Conservation (phyloP, 2,113 vertebrate genomes). For the Aegithalos caudatus region DNA sequence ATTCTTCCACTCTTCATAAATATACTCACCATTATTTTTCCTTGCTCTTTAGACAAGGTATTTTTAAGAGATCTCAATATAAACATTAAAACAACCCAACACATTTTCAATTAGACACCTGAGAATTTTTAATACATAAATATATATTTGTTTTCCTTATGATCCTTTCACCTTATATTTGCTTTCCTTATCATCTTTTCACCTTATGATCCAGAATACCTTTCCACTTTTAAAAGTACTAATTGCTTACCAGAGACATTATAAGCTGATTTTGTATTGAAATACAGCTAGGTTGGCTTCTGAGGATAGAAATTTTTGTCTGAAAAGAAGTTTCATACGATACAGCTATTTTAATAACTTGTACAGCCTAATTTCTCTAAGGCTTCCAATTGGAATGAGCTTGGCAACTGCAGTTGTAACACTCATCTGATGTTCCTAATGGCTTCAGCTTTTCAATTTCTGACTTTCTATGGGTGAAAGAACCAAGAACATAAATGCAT, state of each 20-base stretch:
- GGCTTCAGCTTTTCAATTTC: not conserved
- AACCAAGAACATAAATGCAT: not conserved
- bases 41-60: not conserved
- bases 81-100: not conserved
- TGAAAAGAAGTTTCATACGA: not conserved
- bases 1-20: not conserved
- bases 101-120: not conserved
- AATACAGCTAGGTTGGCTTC: not conserved
- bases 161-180: not conserved
- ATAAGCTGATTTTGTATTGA: not conserved
- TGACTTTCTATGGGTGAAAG: not conserved
- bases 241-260: not conserved
- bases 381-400: not conserved
- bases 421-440: not conserved
- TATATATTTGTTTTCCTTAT: not conserved
- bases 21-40: not conserved
- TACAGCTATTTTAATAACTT: not conserved
- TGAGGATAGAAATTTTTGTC: not conserved
- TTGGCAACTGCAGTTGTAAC: not conserved
- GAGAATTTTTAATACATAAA: not conserved
- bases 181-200: not conserved
- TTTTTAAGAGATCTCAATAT: not conserved
- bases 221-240: not conserved
- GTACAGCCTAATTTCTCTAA: not conserved
- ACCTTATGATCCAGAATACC: not conserved